A percentile compares a stretch with the other conserved stretches of the same genome.
phyloP scores from a whole-genome alignment of 2,888 invertebrate species.

The Odiellus spinosus region DNA sequence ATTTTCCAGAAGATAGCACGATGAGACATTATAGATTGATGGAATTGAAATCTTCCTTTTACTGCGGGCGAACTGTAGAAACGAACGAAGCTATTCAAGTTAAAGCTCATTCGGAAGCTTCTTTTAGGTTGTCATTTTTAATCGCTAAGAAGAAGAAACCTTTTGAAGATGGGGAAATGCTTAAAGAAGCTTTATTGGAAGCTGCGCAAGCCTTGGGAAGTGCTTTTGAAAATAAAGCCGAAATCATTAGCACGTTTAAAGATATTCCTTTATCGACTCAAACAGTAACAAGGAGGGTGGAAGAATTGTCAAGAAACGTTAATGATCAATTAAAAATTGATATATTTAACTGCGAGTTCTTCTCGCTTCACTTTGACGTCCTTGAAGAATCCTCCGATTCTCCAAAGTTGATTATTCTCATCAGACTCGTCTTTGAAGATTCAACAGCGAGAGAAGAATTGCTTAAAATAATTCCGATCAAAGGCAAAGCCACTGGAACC shows the following conservation, averaged over 20 bases:
- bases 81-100: too few species aligned
- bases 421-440: slow-evolving; percentile 3
- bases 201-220: slow-evolving; percentile 2
- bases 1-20: neutral
- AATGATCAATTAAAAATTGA: neutral
- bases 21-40: too few species aligned
- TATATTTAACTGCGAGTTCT: neutral
- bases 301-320: neutral
- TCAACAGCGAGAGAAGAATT: slow-evolving; percentile 2
- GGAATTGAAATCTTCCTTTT: too few species aligned
- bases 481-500: too few species aligned
- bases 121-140: slow-evolving; percentile 1
- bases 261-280: neutral
- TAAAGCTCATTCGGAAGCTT: neutral
- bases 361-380: neutral
- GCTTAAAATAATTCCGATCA: too few species aligned
- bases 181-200: slow-evolving; percentile 2
- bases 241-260: slow-evolving; percentile 4
- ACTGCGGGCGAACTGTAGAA: too few species aligned
- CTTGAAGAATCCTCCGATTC: slow-evolving; percentile 3
- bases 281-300: neutral
- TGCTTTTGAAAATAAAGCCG: slow-evolving; percentile 2
- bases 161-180: slow-evolving; percentile 3
- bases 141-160: slow-evolving; percentile 5
- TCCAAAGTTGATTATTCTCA: neutral